Conservation (phyloP, 1,140 invertebrate species). For the Phymastichus coffea region DNA sequence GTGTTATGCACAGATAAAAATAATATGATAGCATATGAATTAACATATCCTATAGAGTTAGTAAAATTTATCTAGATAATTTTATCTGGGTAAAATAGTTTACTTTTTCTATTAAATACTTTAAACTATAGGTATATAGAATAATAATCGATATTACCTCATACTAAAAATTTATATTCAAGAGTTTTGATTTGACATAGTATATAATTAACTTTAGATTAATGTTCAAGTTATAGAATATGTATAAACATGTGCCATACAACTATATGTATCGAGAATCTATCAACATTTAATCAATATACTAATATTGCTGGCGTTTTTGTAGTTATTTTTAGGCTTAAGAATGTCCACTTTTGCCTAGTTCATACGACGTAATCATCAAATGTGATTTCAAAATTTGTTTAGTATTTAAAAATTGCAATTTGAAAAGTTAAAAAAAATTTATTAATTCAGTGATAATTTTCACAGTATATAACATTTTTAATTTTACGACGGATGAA, state of each 20-base stretch:
- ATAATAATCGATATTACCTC: neutral
- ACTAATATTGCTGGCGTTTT: no score
- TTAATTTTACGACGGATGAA: constrained; percentile 31
- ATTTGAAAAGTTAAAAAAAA: neutral
- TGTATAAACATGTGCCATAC: no score
- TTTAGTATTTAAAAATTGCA: neutral
- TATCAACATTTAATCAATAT: no score
- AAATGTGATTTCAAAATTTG: neutral
- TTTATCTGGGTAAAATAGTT: no score
- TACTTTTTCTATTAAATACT: neutral
- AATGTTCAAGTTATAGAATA: neutral
- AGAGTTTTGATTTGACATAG: neutral
- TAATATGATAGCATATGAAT: constrained; percentile 27
- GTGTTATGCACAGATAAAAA: constrained; percentile 7
- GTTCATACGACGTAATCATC: constrained; percentile 7
- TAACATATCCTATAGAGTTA: constrained; percentile 36
- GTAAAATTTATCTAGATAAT: no score
- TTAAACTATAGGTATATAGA: neutral
- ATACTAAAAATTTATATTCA: neutral
- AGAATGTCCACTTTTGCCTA: constrained; percentile 18
- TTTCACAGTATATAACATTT: no score
- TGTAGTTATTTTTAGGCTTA: constrained; percentile 17
- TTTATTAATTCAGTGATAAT: no score
- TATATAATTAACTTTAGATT: neutral
- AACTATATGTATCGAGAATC: no score